Evolutionary conservation across 1,140 invertebrate species (phyloP).

Genomic region (Philopotamus ludificatus): DNA sequence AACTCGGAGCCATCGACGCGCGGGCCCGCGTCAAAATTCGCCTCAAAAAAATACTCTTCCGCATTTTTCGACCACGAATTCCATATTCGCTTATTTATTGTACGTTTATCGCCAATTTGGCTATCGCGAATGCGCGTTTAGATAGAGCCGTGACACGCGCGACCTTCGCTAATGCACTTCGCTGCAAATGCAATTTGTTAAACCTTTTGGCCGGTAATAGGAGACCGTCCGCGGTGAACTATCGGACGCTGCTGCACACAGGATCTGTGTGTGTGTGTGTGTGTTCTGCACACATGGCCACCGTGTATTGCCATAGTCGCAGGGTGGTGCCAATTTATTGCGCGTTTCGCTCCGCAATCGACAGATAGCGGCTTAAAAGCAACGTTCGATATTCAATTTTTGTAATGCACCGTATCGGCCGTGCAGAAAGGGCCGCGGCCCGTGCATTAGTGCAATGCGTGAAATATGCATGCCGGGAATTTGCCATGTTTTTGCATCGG

Average conservation of each 20-base stretch:
- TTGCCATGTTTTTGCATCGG: not conserved
- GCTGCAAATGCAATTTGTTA: slow-evolving; percentile 36
- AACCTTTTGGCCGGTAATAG: slow-evolving; percentile 38
- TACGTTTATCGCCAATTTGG: not conserved
- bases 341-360: slow-evolving; percentile 23
- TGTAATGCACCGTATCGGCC: slow-evolving; percentile 11
- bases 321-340: slow-evolving; percentile 15
- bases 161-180: slow-evolving; percentile 17
- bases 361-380: slow-evolving; percentile 36
- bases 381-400: slow-evolving; percentile 35
- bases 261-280: not conserved
- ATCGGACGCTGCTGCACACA: slow-evolving; percentile 30
- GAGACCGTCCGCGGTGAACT: slow-evolving; percentile 22
- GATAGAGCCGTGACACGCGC: not conserved
- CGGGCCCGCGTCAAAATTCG: too few relatives aligned
- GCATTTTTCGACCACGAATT: not conserved
- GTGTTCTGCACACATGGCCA: slow-evolving; percentile 1
- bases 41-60: too few relatives aligned
- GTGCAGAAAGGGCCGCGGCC: not conserved
- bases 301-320: too few relatives aligned
- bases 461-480: not conserved
- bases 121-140: not conserved
- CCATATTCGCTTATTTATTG: not conserved
- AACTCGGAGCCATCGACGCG: too few relatives aligned
- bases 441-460: not conserved